A percentile compares a stretch with the other conserved stretches of the same genome.
phyloP scores from a whole-genome alignment of 2,888 invertebrate species.

The Ferrisia virgata region DNA sequence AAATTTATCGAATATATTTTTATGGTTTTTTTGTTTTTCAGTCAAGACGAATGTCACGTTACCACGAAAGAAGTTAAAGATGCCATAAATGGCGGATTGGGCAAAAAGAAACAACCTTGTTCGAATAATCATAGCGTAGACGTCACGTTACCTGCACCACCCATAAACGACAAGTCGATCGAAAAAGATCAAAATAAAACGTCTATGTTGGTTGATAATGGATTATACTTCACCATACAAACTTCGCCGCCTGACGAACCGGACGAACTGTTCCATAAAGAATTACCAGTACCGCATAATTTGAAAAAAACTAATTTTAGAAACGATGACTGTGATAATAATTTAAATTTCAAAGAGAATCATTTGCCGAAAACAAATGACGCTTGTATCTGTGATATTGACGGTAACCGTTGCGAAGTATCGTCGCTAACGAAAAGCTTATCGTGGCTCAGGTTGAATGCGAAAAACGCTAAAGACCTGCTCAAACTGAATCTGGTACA shows the following conservation, averaged over 20 bases:
- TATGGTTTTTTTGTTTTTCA: too few species aligned
- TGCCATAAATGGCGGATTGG: background rate
- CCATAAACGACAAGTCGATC: background rate
- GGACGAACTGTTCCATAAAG: slow-evolving; percentile 50
- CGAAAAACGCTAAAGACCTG: slow-evolving; percentile 34
- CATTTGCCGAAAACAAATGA: background rate
- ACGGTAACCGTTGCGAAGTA: slow-evolving; percentile 51
- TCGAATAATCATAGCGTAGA: slow-evolving; percentile 35
- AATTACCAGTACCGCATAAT: slow-evolving; percentile 47
- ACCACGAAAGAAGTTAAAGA: slow-evolving; percentile 11
- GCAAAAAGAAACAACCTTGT: slow-evolving; percentile 48
- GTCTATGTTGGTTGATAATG: slow-evolving; percentile 57
- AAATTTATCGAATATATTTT: background rate
- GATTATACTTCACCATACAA: slow-evolving; percentile 56
- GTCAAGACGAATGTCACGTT: slow-evolving; percentile 24
- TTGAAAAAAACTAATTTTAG: background rate
- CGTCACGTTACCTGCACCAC: background rate
- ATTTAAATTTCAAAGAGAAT: slow-evolving; percentile 3
- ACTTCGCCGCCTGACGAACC: slow-evolving; percentile 50
- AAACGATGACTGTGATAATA: slow-evolving; percentile 23
- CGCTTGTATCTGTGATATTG: slow-evolving; percentile 22
- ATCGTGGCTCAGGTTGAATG: slow-evolving; percentile 52
- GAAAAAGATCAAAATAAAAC: slow-evolving; percentile 49
- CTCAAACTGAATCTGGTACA: slow-evolving; percentile 35
- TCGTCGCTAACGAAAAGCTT: slow-evolving; percentile 63